Conservation (phyloP, 2,888 invertebrate genomes). For the Mythimna pallens region DNA sequence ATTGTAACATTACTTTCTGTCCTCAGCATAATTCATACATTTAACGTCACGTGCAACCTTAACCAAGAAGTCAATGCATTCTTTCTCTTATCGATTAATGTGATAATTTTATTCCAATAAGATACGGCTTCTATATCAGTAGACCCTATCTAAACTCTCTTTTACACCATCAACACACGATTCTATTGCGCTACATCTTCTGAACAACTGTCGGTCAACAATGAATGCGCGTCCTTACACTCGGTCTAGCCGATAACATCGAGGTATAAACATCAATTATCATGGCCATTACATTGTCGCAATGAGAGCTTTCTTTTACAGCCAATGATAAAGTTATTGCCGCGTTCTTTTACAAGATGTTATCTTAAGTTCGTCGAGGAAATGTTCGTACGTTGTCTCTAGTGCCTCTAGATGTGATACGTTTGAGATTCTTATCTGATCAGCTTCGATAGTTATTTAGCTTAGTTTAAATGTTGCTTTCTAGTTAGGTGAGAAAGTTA, state of each 20-base stretch:
- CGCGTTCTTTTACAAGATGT: conserved; percentile 22
- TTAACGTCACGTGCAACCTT: neutral
- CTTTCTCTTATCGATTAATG: neutral
- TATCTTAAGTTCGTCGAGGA: conserved; percentile 40
- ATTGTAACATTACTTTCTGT: neutral
- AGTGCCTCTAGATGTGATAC: conserved; percentile 17
- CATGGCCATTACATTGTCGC: conserved; percentile 52
- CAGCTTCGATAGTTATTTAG: conserved; percentile 11
- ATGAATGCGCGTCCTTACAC: neutral
- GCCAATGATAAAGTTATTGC: conserved; percentile 45
- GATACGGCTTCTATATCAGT: conserved; percentile 1
- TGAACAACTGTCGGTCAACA: neutral
- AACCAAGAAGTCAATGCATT: neutral
- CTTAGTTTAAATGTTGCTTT: conserved; percentile 8
- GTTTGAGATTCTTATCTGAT: conserved; percentile 35
- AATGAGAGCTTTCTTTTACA: conserved; percentile 39
- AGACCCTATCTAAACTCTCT: conserved; percentile 31
- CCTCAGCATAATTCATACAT: neutral
- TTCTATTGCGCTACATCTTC: neutral
- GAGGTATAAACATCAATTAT: conserved; percentile 44
- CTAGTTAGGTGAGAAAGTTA: neutral
- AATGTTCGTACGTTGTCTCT: conserved; percentile 25
- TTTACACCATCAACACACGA: neutral
- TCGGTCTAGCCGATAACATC: conserved; percentile 28
- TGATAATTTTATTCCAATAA: conserved; percentile 5